Percentiles rank a stretch among this genome's conserved stretches.
Conservation (phyloP, 2,113 vertebrate genomes). For the Mionectes macconnelli region DNA sequence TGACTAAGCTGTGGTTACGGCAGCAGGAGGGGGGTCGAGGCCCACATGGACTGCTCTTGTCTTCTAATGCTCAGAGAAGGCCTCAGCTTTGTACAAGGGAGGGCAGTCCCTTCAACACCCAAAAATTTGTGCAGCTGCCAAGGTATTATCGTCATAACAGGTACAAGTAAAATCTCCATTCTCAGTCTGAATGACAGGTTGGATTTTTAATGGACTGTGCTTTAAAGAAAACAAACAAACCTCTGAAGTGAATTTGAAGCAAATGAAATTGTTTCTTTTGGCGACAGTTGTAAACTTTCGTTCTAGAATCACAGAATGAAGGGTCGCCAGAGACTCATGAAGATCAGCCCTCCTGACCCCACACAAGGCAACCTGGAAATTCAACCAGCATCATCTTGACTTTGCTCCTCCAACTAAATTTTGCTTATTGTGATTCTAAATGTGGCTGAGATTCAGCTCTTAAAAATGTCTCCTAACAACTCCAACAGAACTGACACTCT, state of each 20-base stretch:
- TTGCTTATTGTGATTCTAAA: background rate
- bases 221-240: background rate
- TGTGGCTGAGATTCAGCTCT: background rate
- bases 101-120: background rate
- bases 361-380: background rate
- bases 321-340: background rate
- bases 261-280: background rate
- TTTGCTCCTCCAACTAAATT: background rate
- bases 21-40: background rate
- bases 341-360: background rate
- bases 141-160: background rate
- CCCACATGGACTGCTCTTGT: background rate
- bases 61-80: background rate
- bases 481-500: background rate
- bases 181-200: background rate
- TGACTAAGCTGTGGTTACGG: background rate
- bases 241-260: background rate
- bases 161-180: background rate
- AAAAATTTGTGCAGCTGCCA: background rate
- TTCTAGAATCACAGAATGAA: background rate
- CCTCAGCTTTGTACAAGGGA: fast-evolving
- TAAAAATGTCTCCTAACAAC: background rate
- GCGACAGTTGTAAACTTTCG: background rate
- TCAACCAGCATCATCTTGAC: background rate
- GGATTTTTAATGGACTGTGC: background rate